These are phyloP conservation scores for Cephalopholis sonnerati DNA, from an alignment of 2,113 vertebrate genomes.

Conservation along the genomic window DNA sequence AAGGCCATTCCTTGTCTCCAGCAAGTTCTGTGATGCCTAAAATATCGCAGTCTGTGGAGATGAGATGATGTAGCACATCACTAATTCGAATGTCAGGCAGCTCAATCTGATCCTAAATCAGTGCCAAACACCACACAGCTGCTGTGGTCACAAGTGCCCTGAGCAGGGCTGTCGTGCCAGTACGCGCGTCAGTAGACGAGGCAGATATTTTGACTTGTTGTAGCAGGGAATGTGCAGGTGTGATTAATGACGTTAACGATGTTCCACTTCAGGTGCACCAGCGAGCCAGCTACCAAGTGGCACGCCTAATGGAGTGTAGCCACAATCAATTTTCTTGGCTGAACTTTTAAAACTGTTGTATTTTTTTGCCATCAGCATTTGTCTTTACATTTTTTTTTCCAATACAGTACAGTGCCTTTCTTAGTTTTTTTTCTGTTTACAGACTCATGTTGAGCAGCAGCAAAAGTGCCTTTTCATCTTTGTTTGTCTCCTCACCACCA, in stretches of 20 bases:
- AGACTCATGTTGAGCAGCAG: constrained; percentile 1
- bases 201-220: background rate
- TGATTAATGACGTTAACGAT: background rate
- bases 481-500: constrained; percentile 5
- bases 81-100: background rate
- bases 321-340: background rate
- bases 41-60: background rate
- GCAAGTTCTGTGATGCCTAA: background rate
- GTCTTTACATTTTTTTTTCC: background rate
- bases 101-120: background rate
- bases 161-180: background rate
- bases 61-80: background rate
- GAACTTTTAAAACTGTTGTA: background rate
- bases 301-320: background rate
- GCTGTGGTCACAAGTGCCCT: background rate
- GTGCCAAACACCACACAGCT: constrained; percentile 8
- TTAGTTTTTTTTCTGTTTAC: background rate
- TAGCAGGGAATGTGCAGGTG: background rate
- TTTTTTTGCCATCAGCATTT: background rate
- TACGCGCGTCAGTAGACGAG: background rate
- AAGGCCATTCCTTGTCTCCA: background rate
- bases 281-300: background rate
- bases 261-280: background rate
- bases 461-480: constrained; percentile 23
- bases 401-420: background rate